These are phyloP conservation scores for Gymnogyps californianus DNA, from an alignment of 2,113 vertebrate species.

Conservation along the genomic window DNA sequence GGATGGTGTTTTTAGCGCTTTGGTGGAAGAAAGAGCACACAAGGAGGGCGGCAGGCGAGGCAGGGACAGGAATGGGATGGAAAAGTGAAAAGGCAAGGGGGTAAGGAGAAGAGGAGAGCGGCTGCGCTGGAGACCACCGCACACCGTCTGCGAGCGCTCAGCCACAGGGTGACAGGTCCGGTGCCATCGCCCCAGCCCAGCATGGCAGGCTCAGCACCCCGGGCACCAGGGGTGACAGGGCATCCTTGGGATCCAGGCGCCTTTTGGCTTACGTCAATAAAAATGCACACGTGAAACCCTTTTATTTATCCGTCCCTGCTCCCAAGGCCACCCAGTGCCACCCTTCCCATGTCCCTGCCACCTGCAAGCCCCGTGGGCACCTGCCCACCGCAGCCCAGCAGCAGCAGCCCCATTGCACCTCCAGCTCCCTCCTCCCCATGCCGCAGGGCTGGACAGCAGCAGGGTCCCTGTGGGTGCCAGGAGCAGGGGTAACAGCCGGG, in stretches of 20 bases:
- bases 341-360: neutral
- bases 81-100: neutral
- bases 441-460: neutral
- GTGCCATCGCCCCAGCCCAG: neutral
- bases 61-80: rapidly evolving
- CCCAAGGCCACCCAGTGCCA: neutral
- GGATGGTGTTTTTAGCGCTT: neutral
- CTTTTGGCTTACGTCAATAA: neutral
- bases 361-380: neutral
- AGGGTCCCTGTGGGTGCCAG: neutral
- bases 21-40: neutral
- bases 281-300: rapidly evolving
- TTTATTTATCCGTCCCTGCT: neutral
- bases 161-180: neutral
- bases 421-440: neutral
- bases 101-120: neutral
- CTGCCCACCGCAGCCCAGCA: neutral
- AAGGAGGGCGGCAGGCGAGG: too few species aligned
- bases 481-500: neutral
- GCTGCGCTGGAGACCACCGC: neutral
- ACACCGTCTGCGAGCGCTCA: rapidly evolving
- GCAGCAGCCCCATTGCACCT: neutral
- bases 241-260: neutral
- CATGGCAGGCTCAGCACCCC: rapidly evolving
- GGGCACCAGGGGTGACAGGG: neutral